Conservation (phyloP, 1,140 invertebrate species). For the Caenorhabditis brenneri region DNA sequence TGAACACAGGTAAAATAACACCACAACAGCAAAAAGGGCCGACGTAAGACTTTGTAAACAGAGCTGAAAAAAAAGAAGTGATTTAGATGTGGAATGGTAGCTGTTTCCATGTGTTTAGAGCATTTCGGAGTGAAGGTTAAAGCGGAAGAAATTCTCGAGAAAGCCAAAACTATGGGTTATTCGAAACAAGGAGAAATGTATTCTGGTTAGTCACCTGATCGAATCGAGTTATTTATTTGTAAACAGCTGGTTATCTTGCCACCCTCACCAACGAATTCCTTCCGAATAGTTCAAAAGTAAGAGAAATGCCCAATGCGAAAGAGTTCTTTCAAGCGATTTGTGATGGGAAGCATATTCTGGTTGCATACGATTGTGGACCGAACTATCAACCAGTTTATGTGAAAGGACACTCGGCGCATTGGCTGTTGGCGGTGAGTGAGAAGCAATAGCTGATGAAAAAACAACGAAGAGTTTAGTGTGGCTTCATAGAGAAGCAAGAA, state of each 20-base stretch:
- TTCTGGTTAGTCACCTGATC: not conserved
- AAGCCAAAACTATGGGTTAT: not conserved
- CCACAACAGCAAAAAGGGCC: slow-evolving; percentile 12
- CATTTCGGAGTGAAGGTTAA: slow-evolving; percentile 12
- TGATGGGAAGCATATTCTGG: not conserved
- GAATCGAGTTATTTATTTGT: not conserved
- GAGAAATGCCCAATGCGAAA: not conserved
- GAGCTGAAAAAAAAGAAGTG: not conserved
- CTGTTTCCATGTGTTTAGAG: slow-evolving; percentile 4
- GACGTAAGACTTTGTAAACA: not conserved
- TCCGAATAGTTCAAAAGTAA: not conserved
- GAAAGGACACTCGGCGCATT: slow-evolving; percentile 10
- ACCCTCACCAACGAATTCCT: not conserved
- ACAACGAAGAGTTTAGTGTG: not conserved
- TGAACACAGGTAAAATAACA: slow-evolving; percentile 10
- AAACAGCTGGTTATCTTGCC: not conserved
- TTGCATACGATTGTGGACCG: slow-evolving; percentile 13
- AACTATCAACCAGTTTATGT: not conserved
- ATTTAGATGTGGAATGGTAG: slow-evolving; percentile 2
- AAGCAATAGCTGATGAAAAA: not conserved
- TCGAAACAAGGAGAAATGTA: slow-evolving; percentile 33
- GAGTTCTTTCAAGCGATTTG: not conserved
- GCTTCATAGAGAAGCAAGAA: not conserved
- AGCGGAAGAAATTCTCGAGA: not conserved
- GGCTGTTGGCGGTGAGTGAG: not conserved